Conservation (phyloP, 2,113 vertebrate genomes). For the Alaudala cheleensis region DNA sequence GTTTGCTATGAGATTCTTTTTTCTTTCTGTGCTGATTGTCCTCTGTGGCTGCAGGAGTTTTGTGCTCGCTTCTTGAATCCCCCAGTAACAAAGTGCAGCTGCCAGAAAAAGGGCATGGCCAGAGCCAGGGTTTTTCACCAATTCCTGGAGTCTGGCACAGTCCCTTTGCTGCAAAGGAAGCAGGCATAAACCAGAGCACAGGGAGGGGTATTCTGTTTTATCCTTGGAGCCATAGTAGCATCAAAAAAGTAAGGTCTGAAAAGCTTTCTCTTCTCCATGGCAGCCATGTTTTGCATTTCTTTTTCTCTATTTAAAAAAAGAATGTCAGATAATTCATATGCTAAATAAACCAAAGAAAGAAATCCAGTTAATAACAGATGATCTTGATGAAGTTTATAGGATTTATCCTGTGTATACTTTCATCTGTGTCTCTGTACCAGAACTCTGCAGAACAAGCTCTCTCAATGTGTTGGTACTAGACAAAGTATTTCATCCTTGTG, state of each 20-base stretch:
- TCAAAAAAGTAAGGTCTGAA: neutral
- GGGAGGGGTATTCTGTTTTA: neutral
- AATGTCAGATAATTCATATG: neutral
- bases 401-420: neutral
- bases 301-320: neutral
- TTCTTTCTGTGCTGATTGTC: neutral
- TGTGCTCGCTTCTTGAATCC: neutral
- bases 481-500: neutral
- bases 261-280: neutral
- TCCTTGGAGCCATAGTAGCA: neutral
- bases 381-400: neutral
- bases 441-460: neutral
- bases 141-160: neutral
- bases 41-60: neutral
- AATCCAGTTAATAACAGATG: neutral
- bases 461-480: neutral
- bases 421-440: neutral
- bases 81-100: neutral
- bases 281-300: neutral
- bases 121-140: neutral
- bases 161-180: neutral
- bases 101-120: neutral
- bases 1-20: neutral
- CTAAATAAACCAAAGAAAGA: slow-evolving; percentile 6
- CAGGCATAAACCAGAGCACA: neutral